Conservation (phyloP, 1,140 invertebrate species). For the Tyrophagus putrescentiae region DNA sequence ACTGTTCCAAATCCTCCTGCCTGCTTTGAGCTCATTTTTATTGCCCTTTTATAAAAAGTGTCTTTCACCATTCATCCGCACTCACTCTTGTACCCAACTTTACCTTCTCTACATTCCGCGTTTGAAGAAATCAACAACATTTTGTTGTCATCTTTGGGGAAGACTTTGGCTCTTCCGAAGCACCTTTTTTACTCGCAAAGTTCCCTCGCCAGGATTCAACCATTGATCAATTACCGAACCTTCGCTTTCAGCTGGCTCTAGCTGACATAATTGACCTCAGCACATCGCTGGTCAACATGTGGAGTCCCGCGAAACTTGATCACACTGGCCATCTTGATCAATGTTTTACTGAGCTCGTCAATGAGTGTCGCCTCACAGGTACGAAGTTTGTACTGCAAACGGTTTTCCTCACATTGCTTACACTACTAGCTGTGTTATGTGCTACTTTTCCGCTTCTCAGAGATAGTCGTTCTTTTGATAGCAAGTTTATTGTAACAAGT, state of each 20-base stretch:
- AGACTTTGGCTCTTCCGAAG: no score
- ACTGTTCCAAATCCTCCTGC: no score
- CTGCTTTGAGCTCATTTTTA: no score
- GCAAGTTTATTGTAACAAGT: no score
- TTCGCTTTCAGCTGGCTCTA: constrained; percentile 14
- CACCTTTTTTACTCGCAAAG: no score
- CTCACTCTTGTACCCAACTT: no score
- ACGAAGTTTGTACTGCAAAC: background rate
- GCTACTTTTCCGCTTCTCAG: background rate
- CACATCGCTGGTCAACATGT: constrained; percentile 29
- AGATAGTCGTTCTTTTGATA: background rate
- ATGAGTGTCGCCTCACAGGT: constrained; percentile 47
- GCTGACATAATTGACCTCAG: constrained; percentile 15
- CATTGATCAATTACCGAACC: constrained; percentile 8
- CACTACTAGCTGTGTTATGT: background rate
- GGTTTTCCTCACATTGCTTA: background rate
- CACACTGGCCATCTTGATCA: constrained; percentile 40
- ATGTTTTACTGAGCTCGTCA: constrained; percentile 48
- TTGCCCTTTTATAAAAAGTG: no score
- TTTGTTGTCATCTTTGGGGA: no score
- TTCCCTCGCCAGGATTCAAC: no score
- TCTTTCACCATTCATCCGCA: no score
- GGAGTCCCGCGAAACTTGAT: constrained; percentile 37
- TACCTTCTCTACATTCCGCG: no score
- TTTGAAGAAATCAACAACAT: no score